Percentiles rank a stretch among this genome's conserved stretches.
Conservation (phyloP, 1,140 invertebrate species). For the Trissolcus basalis region DNA sequence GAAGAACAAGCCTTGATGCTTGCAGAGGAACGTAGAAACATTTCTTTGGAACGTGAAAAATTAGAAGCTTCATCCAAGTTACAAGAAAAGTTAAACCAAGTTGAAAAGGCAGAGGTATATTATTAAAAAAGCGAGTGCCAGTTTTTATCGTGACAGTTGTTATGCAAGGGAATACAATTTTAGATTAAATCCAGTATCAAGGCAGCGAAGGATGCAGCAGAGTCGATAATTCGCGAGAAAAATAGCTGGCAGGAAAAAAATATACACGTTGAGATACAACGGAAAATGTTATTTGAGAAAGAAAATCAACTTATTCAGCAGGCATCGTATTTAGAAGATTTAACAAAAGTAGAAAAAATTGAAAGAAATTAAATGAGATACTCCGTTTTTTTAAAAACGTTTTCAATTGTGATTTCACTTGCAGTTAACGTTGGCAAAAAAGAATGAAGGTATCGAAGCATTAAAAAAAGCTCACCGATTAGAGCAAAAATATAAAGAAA, state of each 20-base stretch:
- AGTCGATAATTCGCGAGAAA: slow-evolving; percentile 62
- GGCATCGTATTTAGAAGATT: slow-evolving; percentile 69
- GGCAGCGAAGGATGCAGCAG: slow-evolving; percentile 64
- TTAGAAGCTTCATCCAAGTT: slow-evolving; percentile 65
- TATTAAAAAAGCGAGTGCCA: no score
- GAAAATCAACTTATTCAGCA: slow-evolving; percentile 64
- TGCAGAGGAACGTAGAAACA: slow-evolving; percentile 63
- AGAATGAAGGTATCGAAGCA: slow-evolving; percentile 67
- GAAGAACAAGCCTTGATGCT: slow-evolving; percentile 64
- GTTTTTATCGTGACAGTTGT: no score
- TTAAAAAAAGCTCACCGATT: slow-evolving; percentile 66
- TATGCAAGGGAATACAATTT: neutral
- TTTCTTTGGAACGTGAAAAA: slow-evolving; percentile 65
- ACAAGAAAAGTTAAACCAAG: slow-evolving; percentile 61
- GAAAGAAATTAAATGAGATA: neutral
- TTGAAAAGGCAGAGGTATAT: slow-evolving; percentile 66
- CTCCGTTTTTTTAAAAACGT: neutral
- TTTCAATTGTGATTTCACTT: slow-evolving; percentile 6
- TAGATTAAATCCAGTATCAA: slow-evolving; percentile 69
- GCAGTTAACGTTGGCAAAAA: slow-evolving; percentile 62
- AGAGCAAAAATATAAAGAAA: slow-evolving; percentile 67
- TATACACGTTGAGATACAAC: slow-evolving; percentile 60
- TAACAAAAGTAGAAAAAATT: slow-evolving; percentile 65
- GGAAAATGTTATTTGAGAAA: slow-evolving; percentile 61
- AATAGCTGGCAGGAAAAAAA: slow-evolving; percentile 69